Evolutionary conservation across 2,888 invertebrate genomes (phyloP).

Genomic region (Chymomyza fuscimana): DNA sequence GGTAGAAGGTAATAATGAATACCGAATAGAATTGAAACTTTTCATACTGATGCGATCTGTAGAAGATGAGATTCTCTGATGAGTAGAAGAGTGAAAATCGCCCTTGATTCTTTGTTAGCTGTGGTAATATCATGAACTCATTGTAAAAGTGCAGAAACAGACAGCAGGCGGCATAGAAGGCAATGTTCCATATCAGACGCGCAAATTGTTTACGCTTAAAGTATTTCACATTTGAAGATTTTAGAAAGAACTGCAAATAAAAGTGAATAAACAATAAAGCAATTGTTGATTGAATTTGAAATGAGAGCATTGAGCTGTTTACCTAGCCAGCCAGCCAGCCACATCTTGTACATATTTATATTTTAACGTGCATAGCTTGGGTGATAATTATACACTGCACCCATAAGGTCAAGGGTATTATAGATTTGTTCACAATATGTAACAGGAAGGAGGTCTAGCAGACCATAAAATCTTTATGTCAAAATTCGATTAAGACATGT

Average conservation of each 20-base stretch:
- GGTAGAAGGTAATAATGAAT: conserved; percentile 78
- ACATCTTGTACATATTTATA: too few relatives aligned
- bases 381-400: too few relatives aligned
- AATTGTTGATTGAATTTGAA: not conserved
- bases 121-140: conserved; percentile 78
- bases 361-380: not conserved
- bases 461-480: too few relatives aligned
- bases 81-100: conserved; percentile 78
- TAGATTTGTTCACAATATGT: too few relatives aligned
- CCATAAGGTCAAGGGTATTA: too few relatives aligned
- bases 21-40: conserved; percentile 79
- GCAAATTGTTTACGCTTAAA: conserved; percentile 78
- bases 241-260: conserved; percentile 75
- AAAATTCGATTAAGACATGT: too few relatives aligned
- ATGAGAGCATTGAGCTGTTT: not conserved
- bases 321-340: too few relatives aligned
- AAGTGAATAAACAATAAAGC: not conserved
- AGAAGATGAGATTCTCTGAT: conserved; percentile 79
- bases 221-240: conserved; percentile 76
- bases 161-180: conserved; percentile 77
- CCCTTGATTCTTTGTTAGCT: conserved; percentile 77
- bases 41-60: conserved; percentile 78
- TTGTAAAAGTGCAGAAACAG: conserved; percentile 78
- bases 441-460: too few relatives aligned
- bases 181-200: conserved; percentile 78